Evolutionary conservation across 2,797 vertebrate species (phyloP), one percentile per base, ranked within the genome.

Genomic region (Rachycentron canadum): DNA sequence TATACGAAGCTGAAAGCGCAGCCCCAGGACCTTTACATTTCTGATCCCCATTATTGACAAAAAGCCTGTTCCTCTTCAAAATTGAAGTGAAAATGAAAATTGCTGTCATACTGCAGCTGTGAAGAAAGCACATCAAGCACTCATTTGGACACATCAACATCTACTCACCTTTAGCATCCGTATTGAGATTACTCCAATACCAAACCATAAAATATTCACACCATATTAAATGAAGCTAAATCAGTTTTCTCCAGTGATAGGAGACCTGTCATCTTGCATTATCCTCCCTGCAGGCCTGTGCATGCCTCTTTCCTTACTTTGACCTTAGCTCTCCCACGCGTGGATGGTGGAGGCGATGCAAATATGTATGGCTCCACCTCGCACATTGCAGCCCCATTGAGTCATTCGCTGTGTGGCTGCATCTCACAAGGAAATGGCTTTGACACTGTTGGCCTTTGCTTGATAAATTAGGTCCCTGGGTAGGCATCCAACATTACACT

Each of bases 401-500:
- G 78, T 86, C 73, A 43, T 89, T 86, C 47, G 30, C 76, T 79
- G 70, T 84, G 86, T 74, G 83, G 81, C 81, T 82, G 62, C 69
- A 81, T 88, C 86, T 87, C 86, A 52, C 12, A 32, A 76, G 90
- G 65, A 91, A 93, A 93, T 76, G 53, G 57, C 81, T 85, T 81
- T 86, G 89, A 90, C 93, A 92, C 78, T 73, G 52, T 75, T 88
- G 89, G 85, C 91, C 89, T 92, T 90, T 90, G 60, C 69, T 79
- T 93, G 91, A 94, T 92, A 86, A 92, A 92, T 92, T 84, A 90
- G 83, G 76, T 91, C 88, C 82, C 86, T 71, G 34, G 86, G 78
- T 86, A 83, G 91, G 76, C 68, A 69, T 71, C 79, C 76, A 81
- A 62, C 86, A 78, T 88, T 81, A 84, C 75, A 67, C 58, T 78